Base-by-base conservation (phyloP, 2,113 vertebrate genomes). In the Barnardius zonarius region DNA sequence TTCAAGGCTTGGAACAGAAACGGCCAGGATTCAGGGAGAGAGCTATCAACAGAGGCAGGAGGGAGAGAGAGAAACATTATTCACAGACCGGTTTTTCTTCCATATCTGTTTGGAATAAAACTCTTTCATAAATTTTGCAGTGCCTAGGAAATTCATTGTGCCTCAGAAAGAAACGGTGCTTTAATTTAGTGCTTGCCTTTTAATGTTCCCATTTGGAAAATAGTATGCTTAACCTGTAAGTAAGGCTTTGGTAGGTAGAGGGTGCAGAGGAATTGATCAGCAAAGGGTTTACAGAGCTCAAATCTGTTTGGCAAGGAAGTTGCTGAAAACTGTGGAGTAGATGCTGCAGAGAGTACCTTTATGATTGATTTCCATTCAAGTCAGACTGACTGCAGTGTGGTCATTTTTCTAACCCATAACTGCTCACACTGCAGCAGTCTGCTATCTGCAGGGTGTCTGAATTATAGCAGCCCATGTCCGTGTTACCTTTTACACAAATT, bases 321-420 rank as follows among this genome's bases (percentile, higher is more conserved):
- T 98, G 97, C 97, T 98, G 98, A 98, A 98, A 98, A 97, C 96
- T 96, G 97, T 98, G 96, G 97, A 90, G 70, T 98, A 96, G 96
- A 97, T 97, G 97, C 97, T 98, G 98, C 98, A 98, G 98, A 98
- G 98, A 98, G 97, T 98, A 98, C 98, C 98, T 98, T 98, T 97
- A 97, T 98, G 98, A 99, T 98, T 98, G 98, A 99, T 99, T 98
- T 98, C 98, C 98, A 97, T 98, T 98, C 97, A 97, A 97, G 98
- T 98, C 98, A 98, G 98, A 98, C 98, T 98, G 98, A 98, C 98
- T 98, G 98, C 98, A 98, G 97, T 93, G 97, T 98, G 98, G 98
- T 98, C 98, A 98, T 98, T 98, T 98, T 98, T 98, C 98, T 98
- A 97, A 95, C 96, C 97, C 96, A 80, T 97, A 97, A 98, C 97